These are phyloP conservation scores for Lagopus leucura DNA, from an alignment of 2,113 vertebrate genomes.

Conservation along the genomic window DNA sequence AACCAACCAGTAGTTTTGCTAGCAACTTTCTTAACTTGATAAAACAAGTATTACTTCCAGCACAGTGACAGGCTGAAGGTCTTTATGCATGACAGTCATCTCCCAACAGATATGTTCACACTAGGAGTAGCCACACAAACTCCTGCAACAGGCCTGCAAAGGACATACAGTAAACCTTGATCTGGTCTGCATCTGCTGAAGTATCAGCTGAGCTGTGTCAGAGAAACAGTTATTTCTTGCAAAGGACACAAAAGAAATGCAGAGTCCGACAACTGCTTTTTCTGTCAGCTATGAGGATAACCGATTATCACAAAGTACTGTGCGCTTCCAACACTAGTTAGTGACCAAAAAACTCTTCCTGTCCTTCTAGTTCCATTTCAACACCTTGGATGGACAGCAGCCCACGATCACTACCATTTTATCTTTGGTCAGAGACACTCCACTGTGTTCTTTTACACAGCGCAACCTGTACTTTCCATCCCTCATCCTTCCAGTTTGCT, in stretches of 20 bases:
- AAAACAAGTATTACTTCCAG: neutral
- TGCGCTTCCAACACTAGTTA: neutral
- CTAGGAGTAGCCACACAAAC: neutral
- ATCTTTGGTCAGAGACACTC: neutral
- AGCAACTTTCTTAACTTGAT: fast-evolving
- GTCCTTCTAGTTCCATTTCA: neutral
- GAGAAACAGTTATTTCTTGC: neutral
- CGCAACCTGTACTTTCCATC: neutral
- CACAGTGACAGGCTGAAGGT: neutral
- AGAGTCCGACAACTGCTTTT: neutral
- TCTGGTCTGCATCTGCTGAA: neutral
- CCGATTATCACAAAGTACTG: fast-evolving
- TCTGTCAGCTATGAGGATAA: neutral
- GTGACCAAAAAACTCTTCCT: neutral
- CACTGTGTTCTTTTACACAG: neutral
- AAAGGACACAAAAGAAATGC: neutral
- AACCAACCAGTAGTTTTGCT: neutral
- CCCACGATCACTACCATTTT: fast-evolving
- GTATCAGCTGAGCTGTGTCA: neutral
- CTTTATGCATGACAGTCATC: neutral
- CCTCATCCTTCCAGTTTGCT: neutral
- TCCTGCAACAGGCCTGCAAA: neutral
- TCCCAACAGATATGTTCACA: neutral
- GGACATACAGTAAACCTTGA: neutral
- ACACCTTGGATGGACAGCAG: fast-evolving